Percentiles rank a stretch among this genome's conserved stretches.
Evolutionary conservation across 2,888 invertebrate species (phyloP).

Genomic region (Lucinisca nassula): DNA sequence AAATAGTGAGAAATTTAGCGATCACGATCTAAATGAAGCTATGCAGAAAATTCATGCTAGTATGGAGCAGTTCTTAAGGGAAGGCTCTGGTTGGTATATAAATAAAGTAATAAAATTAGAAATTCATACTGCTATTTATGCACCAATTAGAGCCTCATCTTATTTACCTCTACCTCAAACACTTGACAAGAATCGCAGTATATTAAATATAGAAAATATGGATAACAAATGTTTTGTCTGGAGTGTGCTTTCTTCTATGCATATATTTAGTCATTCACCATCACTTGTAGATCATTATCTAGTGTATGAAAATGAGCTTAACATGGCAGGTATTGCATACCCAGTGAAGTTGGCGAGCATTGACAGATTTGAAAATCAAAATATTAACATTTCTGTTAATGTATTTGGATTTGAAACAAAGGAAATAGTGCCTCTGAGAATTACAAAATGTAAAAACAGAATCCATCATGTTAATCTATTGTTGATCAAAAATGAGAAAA

Average conservation of each 20-base stretch:
- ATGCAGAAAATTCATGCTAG: conserved; percentile 36
- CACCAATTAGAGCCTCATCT: conserved; percentile 28
- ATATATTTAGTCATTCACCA: conserved; percentile 9
- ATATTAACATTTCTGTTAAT: conserved; percentile 51
- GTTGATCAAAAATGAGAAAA: conserved; percentile 24
- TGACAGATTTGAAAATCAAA: conserved; percentile 55
- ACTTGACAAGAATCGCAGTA: not conserved
- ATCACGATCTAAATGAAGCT: conserved; percentile 46
- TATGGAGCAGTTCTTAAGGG: conserved; percentile 31
- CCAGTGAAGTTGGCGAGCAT: conserved; percentile 48
- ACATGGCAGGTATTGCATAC: conserved; percentile 52
- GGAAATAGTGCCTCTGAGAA: conserved; percentile 49
- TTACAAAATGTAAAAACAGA: conserved; percentile 21
- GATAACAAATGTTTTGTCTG: conserved; percentile 45
- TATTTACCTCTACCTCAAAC: conserved; percentile 32
- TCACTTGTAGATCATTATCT: conserved; percentile 30
- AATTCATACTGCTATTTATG: conserved; percentile 39
- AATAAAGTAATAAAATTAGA: conserved; percentile 26
- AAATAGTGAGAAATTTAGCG: not conserved
- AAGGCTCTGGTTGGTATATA: conserved; percentile 37
- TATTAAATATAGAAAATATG: conserved; percentile 36
- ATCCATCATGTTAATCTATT: conserved; percentile 61
- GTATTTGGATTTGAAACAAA: conserved; percentile 57
- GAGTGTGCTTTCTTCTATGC: conserved; percentile 29
- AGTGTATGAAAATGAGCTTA: conserved; percentile 28